These are phyloP conservation scores for Plodia interpunctella DNA, from an alignment of 1,140 invertebrate species.

Conservation along the genomic window DNA sequence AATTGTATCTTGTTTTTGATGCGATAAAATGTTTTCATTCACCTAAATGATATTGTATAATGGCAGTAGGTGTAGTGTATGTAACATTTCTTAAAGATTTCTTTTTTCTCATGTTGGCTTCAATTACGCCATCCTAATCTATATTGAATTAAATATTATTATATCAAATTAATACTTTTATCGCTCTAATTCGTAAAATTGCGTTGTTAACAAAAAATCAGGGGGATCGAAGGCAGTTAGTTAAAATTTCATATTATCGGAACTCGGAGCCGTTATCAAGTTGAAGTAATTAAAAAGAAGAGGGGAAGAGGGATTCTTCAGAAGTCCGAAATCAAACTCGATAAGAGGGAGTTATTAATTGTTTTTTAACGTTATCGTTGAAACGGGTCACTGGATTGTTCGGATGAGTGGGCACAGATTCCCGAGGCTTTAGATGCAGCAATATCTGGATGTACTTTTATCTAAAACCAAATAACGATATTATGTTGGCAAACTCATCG, in stretches of 20 bases:
- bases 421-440: neutral
- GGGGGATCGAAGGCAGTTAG: neutral
- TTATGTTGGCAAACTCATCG: too few species aligned
- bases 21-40: too few species aligned
- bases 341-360: slow-evolving; percentile 44
- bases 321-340: slow-evolving; percentile 33
- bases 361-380: slow-evolving; percentile 38
- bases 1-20: too few species aligned
- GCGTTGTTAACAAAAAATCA: neutral
- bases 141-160: neutral
- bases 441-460: neutral
- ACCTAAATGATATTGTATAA: too few species aligned
- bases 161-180: neutral
- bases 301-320: slow-evolving; percentile 25
- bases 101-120: too few species aligned
- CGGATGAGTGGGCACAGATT: slow-evolving; percentile 34
- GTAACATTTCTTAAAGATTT: too few species aligned
- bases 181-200: neutral
- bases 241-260: slow-evolving; percentile 32
- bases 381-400: slow-evolving; percentile 47
- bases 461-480: too few species aligned
- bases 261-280: slow-evolving; percentile 17
- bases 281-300: slow-evolving; percentile 50
- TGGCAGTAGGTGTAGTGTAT: too few species aligned
- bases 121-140: too few species aligned